Evolutionary conservation across 2,797 vertebrate species (phyloP).

Genomic region (Macropus fuliginosus): DNA sequence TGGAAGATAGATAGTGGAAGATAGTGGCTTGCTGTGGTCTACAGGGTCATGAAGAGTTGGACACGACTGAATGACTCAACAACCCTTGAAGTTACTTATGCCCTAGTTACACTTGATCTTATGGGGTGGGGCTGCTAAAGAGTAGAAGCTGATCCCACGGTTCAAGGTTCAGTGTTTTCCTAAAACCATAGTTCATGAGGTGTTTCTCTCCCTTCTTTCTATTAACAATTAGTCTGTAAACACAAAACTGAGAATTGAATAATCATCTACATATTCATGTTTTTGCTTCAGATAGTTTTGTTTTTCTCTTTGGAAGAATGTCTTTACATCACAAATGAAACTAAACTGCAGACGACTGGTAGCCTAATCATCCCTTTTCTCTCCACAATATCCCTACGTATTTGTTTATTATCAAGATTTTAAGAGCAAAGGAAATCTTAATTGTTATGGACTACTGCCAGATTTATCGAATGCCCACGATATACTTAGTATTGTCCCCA

Average conservation of each 20-base stretch:
- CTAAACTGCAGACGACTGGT: not conserved
- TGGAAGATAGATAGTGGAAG: too few species aligned
- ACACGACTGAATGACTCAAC: not conserved
- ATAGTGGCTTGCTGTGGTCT: not conserved
- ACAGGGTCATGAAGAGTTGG: not conserved
- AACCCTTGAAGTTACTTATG: not conserved
- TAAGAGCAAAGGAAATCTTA: not conserved
- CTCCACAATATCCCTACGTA: not conserved
- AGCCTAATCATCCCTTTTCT: not conserved
- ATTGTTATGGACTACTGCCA: not conserved
- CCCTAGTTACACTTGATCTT: not conserved
- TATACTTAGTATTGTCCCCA: not conserved
- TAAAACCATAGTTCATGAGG: too few species aligned
- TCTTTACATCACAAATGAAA: not conserved
- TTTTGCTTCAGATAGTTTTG: not conserved
- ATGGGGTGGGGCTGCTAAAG: not conserved
- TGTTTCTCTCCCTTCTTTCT: not conserved
- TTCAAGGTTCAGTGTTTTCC: not conserved
- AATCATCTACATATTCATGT: not conserved
- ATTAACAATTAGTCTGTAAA: not conserved
- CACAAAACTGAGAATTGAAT: not conserved
- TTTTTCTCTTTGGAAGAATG: not conserved
- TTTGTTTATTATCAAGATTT: not conserved
- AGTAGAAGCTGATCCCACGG: not conserved
- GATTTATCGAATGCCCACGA: not conserved